Evolutionary conservation across 2,888 invertebrate genomes (phyloP).

Genomic region (Leptopilina syphax): DNA sequence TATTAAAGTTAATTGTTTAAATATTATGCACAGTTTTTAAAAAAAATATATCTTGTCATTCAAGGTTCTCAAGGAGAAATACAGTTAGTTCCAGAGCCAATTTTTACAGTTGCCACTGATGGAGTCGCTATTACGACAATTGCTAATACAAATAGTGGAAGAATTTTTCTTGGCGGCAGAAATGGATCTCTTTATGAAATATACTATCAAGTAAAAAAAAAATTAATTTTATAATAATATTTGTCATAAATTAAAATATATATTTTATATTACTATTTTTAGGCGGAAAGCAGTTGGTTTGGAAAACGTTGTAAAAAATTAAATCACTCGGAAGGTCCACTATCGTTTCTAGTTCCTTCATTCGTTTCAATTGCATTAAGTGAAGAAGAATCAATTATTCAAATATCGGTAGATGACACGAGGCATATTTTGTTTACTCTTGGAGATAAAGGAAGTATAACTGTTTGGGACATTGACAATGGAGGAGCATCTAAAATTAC

Average conservation of each 20-base stretch:
- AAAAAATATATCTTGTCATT: slow-evolving; percentile 15
- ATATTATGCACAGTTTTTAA: not conserved
- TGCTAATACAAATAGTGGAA: slow-evolving; percentile 87
- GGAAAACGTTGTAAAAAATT: slow-evolving; percentile 96
- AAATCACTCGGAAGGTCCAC: slow-evolving; percentile 92
- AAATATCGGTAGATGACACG: slow-evolving; percentile 92
- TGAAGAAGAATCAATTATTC: slow-evolving; percentile 92
- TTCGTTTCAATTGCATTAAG: slow-evolving; percentile 91
- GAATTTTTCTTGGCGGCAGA: slow-evolving; percentile 96
- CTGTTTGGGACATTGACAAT: slow-evolving; percentile 92
- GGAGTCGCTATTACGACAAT: slow-evolving; percentile 91
- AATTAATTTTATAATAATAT: slow-evolving; percentile 83
- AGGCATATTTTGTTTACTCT: slow-evolving; percentile 93
- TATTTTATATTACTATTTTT: slow-evolving; percentile 57
- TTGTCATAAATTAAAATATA: slow-evolving; percentile 76
- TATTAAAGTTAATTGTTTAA: slow-evolving; percentile 19
- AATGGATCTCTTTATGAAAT: slow-evolving; percentile 98
- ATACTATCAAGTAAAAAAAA: slow-evolving; percentile 86
- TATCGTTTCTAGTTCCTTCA: slow-evolving; percentile 93
- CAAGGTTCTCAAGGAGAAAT: slow-evolving; percentile 83
- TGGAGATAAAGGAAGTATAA: slow-evolving; percentile 91
- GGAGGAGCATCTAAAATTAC: slow-evolving; percentile 87
- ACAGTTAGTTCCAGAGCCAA: slow-evolving; percentile 95
- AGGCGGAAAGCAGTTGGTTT: slow-evolving; percentile 94
- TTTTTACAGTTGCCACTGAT: slow-evolving; percentile 94